Evolutionary conservation across 2,888 invertebrate genomes (phyloP), one percentile per base, ranked within the genome.

Genomic region (Abrostola tripartita): DNA sequence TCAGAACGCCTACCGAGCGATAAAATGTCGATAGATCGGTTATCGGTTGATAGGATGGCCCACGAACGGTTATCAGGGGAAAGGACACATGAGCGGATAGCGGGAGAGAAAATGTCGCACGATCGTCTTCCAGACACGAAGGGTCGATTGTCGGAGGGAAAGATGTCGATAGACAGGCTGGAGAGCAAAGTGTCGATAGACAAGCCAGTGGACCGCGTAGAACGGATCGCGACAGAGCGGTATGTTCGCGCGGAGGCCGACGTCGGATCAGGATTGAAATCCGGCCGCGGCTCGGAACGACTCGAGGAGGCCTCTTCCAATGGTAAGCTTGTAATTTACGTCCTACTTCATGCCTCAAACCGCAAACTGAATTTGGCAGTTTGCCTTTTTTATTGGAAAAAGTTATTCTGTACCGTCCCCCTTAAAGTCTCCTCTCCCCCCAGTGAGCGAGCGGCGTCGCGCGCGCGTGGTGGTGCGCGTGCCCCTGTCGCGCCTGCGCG

Each of bases 241-340:
- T 93, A 86, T 70, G 88, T 93, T 38, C 79, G 88, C 37, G 94
- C 93, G 0, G 94, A 94, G 70, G 94, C 94, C 6, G 94, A 94
- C 47, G 93, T 94, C 12, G 93, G 93, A 0, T 91, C 92, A 7
- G 93, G 87, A 0, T 60, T 89, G 38, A 92, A 92, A 70, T 81
- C 88, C 10, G 89, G 87, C 0, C 82, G 91, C 11, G 90, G 89
- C 4, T 90, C 90, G 0, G 92, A 92, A 73, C 78, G 92, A 42
- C 81, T 90, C 0, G 91, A 91, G 60, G 92, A 92, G 49, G 86
- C 90, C 38, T 86, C 88, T 8, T 89, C 90, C 8, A 90, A 89
- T 59, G 88, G 93, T 93, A 37, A 90, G 89, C 78, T 2, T 14
- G 2, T 37, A 2, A 9, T 35, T 37, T 24, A 24, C 1, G 24